Conservation (phyloP, 1,140 invertebrate species). For the Lasioglossum baleicum region DNA sequence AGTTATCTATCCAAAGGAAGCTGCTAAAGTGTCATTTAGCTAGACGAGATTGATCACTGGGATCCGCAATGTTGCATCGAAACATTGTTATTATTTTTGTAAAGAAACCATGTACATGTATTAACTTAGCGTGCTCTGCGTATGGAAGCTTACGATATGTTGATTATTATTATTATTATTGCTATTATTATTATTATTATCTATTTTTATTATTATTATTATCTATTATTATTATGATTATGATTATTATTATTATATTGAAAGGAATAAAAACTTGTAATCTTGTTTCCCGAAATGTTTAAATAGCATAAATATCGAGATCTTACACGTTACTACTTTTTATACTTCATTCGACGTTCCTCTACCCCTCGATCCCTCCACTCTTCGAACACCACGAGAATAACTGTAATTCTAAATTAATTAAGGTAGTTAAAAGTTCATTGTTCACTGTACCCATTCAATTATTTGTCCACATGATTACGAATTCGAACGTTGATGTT, state of each 20-base stretch:
- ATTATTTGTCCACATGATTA: no score
- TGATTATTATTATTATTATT: slow-evolving; percentile 73
- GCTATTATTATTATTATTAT: slow-evolving; percentile 57
- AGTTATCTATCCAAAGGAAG: slow-evolving; percentile 50
- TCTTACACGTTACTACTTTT: slow-evolving; percentile 46
- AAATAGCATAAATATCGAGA: slow-evolving; percentile 71
- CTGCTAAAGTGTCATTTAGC: slow-evolving; percentile 64
- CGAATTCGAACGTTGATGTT: no score
- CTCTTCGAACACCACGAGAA: no score
- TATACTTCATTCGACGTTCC: neutral
- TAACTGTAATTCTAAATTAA: no score
- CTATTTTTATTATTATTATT: slow-evolving; percentile 60
- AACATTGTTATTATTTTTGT: slow-evolving; percentile 79
- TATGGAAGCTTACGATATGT: slow-evolving; percentile 76
- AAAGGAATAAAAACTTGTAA: slow-evolving; percentile 71
- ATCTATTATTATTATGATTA: slow-evolving; percentile 57
- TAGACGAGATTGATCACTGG: slow-evolving; percentile 64
- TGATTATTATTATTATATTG: slow-evolving; percentile 63
- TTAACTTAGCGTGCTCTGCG: slow-evolving; percentile 74
- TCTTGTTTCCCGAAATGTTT: slow-evolving; percentile 75
- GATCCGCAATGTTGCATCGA: slow-evolving; percentile 72
- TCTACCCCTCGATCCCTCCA: neutral
- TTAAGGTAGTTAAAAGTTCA: no score
- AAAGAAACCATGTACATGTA: slow-evolving; percentile 75
- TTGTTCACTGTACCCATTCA: no score